A percentile compares a stretch with the other conserved stretches of the same genome.
Evolutionary conservation across 2,888 invertebrate species (phyloP).

Genomic region (Cantharis lateralis): DNA sequence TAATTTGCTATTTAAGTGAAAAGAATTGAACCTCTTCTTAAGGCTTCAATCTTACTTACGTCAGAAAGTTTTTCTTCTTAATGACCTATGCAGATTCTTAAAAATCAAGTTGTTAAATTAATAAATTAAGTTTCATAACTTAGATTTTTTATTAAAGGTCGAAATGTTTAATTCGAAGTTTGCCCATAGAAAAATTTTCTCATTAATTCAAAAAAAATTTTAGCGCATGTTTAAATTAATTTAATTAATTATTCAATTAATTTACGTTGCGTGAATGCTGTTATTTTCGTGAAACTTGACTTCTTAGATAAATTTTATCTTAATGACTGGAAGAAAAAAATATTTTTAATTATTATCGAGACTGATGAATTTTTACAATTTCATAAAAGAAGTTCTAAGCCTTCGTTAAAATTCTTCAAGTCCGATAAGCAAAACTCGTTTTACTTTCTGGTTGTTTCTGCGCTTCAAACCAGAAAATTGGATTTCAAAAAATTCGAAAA

Average conservation of each 20-base stretch:
- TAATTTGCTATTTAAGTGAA: neutral
- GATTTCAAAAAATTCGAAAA: neutral
- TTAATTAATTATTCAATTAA: neutral
- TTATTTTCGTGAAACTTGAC: neutral
- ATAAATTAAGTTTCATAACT: too few relatives aligned
- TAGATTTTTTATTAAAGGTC: too few relatives aligned
- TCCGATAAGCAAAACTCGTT: neutral
- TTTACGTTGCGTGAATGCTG: neutral
- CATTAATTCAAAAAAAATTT: too few relatives aligned
- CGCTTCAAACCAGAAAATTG: neutral
- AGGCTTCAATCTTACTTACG: neutral
- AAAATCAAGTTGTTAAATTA: too few relatives aligned
- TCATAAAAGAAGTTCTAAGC: neutral
- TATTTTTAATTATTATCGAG: neutral
- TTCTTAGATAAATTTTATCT: neutral
- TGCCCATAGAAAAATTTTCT: too few relatives aligned
- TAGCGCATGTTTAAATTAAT: too few relatives aligned
- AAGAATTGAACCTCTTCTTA: neutral
- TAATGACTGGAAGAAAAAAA: neutral
- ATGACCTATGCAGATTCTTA: neutral
- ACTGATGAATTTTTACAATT: neutral
- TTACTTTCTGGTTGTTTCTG: neutral
- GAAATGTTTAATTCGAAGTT: too few relatives aligned
- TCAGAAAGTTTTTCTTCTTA: neutral
- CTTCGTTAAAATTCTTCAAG: neutral